Evolutionary conservation across 2,113 vertebrate genomes (phyloP).

Genomic region (Tonatia bakeri): DNA sequence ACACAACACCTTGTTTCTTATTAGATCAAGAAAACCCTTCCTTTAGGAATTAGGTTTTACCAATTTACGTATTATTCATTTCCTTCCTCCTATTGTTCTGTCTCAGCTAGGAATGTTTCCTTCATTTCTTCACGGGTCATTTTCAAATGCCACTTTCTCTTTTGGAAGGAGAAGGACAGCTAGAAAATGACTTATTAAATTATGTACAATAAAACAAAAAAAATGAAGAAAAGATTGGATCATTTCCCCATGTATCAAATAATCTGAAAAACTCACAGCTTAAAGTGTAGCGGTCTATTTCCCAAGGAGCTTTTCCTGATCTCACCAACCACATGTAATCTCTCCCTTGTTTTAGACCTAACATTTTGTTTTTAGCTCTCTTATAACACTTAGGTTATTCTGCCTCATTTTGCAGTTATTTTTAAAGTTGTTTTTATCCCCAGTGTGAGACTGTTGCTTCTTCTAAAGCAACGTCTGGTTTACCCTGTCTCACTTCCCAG

Average conservation of each 20-base stretch:
- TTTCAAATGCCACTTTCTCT: background rate
- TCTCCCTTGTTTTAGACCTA: background rate
- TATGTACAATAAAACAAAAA: background rate
- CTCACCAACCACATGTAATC: background rate
- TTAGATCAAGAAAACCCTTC: background rate
- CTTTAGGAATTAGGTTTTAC: background rate
- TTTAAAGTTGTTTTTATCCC: background rate
- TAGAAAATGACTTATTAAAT: background rate
- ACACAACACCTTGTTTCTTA: background rate
- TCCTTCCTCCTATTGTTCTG: background rate
- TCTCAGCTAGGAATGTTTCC: background rate
- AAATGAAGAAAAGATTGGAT: background rate
- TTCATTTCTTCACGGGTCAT: background rate
- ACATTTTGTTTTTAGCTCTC: background rate
- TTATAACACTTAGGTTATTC: background rate
- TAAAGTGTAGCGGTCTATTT: background rate
- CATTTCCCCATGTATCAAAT: background rate
- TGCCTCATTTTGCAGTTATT: background rate
- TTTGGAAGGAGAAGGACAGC: background rate
- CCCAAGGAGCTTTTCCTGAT: background rate
- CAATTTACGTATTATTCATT: background rate
- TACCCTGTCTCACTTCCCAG: background rate
- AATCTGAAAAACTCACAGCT: background rate
- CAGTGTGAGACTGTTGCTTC: background rate
- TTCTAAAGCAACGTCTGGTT: background rate